Base-by-base conservation (phyloP, 2,888 invertebrate genomes). In the Saturnia pavonia region DNA sequence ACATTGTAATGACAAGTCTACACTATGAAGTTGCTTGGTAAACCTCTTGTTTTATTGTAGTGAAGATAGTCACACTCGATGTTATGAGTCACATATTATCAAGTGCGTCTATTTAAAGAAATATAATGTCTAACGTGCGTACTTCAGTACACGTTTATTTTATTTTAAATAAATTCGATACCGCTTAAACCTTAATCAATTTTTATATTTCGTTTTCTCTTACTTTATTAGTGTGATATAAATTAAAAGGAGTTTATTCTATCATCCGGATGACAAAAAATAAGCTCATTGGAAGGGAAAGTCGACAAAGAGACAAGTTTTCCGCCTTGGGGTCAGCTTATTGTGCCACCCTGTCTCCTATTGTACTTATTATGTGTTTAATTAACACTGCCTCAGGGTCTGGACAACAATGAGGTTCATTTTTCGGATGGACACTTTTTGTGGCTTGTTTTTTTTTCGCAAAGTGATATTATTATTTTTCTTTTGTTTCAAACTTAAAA, bases 351-450 rank as follows among this genome's bases (percentile, higher is more conserved):
- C 74, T 82, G 81, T 74, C 79, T 78, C 74, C 82, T 81, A 78
- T 82, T 82, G 82, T 80, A 82, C 78, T 85, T 83, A 83, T 82
- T 82, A 80, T 81, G 78, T 80, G 83, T 83, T 85, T 84, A 85
- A 86, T 85, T 85, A 86, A 82, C 78, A 76, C 71, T 70, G 74
- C 77, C 76, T 76, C 69, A 73, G 69, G 67, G 70, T 73, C 72
- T 68, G 77, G 77, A 82, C 19, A 82, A 82, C 75, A 79, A 73
- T 65, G 34, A 40, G 19, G 19, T 65, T 65, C 65, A 63, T 63
- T 63, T 63, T 63, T 65, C 65, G 65, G 16, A 11, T 40, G 40
- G 65, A 65, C 65, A 65, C 40, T 65, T 65, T 19, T 34, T 12
- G 9, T 11, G 54, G 6, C 27, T 63, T 63, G 63, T 63, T 63